Percentiles rank a stretch among this genome's conserved stretches.
Evolutionary conservation across 37 sponge, comb jelly and placozoan species (phyloP).

Genomic region (Hexactinellida sp.): DNA sequence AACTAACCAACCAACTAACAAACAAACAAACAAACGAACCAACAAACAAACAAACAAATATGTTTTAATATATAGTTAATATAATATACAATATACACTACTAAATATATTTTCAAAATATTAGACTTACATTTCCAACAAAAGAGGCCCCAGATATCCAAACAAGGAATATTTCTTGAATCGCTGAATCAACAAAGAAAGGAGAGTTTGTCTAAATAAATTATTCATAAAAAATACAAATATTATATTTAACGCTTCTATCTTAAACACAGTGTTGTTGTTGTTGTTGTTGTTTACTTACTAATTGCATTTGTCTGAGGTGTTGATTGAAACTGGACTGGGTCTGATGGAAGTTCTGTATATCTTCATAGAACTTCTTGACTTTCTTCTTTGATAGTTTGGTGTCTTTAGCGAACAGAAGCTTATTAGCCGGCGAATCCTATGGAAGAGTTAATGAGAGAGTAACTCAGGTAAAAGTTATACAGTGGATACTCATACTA

Average conservation of each 20-base stretch:
- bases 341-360: background rate
- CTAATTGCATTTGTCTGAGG: slow-evolving; percentile 17
- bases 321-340: background rate
- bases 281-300: background rate
- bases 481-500: too few relatives aligned
- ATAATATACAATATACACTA: background rate
- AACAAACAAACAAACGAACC: too few relatives aligned
- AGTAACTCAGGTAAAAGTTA: too few relatives aligned
- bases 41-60: too few relatives aligned
- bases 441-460: background rate
- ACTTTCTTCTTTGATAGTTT: background rate
- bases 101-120: too few relatives aligned
- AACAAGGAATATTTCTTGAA: background rate
- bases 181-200: background rate
- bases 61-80: background rate
- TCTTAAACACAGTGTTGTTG: too few relatives aligned
- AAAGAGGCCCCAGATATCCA: background rate
- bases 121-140: background rate
- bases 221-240: background rate
- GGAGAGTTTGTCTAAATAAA: slow-evolving; percentile 10
- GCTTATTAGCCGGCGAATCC: background rate
- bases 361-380: background rate
- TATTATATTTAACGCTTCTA: too few relatives aligned
- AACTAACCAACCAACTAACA: too few relatives aligned
- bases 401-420: background rate